A percentile compares a stretch with the other conserved stretches of the same genome.
Conservation (phyloP, 1,140 invertebrate genomes). For the Diabrotica virgifera region DNA sequence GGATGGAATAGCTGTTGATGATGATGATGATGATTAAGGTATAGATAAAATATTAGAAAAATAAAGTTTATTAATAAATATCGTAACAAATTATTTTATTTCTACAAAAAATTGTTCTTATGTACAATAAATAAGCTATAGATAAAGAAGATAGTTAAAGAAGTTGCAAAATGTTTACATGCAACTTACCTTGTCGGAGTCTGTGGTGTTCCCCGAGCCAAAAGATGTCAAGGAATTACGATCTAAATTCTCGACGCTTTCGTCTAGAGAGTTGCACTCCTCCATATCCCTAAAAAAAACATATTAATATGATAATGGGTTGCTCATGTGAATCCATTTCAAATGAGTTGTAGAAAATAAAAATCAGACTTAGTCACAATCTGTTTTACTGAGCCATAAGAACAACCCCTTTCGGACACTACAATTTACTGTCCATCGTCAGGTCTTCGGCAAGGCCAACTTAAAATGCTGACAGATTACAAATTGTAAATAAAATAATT, state of each 20-base stretch:
- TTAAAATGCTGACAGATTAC: too few species aligned
- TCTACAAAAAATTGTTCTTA: not conserved
- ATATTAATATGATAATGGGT: too few species aligned
- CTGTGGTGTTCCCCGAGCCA: constrained; percentile 91
- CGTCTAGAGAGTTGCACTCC: constrained; percentile 75
- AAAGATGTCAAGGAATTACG: constrained; percentile 88
- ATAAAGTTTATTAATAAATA: not conserved
- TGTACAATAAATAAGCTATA: not conserved
- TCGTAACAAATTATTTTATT: not conserved
- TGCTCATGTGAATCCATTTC: too few species aligned
- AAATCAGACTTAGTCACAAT: too few species aligned
- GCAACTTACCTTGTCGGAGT: constrained; percentile 84
- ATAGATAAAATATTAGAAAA: not conserved
- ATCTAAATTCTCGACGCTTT: constrained; percentile 78
- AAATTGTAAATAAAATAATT: too few species aligned
- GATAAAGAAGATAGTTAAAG: not conserved
- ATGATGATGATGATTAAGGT: not conserved
- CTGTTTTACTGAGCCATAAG: too few species aligned
- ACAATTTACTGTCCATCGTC: too few species aligned
- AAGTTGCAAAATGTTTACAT: not conserved
- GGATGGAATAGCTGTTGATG: too few species aligned
- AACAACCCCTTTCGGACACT: too few species aligned
- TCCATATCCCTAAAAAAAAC: constrained; percentile 77
- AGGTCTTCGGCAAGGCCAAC: too few species aligned
- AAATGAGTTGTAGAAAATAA: too few species aligned